Percentiles rank a stretch among this genome's conserved stretches.
phyloP scores from a whole-genome alignment of 2,888 invertebrate species.

The Halocaridina rubra region DNA sequence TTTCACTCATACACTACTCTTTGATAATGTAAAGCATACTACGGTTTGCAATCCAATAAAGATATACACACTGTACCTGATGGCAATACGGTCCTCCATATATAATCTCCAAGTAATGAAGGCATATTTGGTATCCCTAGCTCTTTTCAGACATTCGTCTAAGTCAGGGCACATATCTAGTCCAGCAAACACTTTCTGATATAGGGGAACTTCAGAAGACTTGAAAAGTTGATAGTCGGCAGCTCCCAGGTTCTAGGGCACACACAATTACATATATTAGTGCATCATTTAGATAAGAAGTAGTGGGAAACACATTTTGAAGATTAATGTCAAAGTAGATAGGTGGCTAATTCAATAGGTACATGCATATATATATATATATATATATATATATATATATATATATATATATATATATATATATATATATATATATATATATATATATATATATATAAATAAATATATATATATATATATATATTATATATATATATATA shows the following conservation, averaged over 20 bases:
- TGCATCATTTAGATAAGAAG: no score
- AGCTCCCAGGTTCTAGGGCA: constrained; percentile 36
- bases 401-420: not conserved
- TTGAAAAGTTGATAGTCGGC: constrained; percentile 59
- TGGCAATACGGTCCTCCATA: constrained; percentile 54
- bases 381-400: not conserved
- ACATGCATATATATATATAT: not conserved
- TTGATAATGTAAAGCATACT: no score
- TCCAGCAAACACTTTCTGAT: constrained; percentile 48
- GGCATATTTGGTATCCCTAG: constrained; percentile 48
- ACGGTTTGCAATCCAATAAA: no score
- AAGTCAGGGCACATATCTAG: constrained; percentile 47
- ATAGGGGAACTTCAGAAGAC: constrained; percentile 51
- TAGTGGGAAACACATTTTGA: no score
- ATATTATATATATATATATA: not conserved
- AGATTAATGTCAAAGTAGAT: no score
- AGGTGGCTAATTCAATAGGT: no score
- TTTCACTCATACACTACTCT: no score
- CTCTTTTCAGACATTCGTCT: constrained; percentile 33
- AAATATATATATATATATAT: not conserved
- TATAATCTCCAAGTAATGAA: constrained; percentile 60
- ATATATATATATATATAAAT: not conserved
- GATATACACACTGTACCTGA: no score
- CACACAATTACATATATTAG: no score
- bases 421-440: not conserved